Evolutionary conservation across 2,888 invertebrate species (phyloP), one percentile per base, ranked within the genome.

Genomic region (Troilus luridus): DNA sequence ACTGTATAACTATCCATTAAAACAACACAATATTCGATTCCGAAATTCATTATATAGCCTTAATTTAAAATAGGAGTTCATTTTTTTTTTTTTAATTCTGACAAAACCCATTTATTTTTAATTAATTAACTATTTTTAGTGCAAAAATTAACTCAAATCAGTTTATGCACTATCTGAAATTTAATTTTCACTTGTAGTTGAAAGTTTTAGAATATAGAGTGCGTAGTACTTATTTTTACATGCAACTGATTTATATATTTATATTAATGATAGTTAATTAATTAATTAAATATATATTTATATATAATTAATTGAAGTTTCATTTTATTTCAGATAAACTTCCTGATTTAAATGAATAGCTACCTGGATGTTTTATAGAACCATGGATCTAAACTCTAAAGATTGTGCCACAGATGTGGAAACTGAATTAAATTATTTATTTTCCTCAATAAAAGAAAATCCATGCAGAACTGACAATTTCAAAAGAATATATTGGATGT

Each of bases 401-500:
- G 54, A n/a, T 56, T n/a, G 56, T n/a, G n/a, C 56, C 0, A 56
- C n/a, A n/a, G 85, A 85, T n/a, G n/a, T 58, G 56, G 85, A 85
- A 85, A 85, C n/a, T 85, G 54, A 56, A 85, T 11, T 85, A 56
- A 56, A 56, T n/a, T 11, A 85, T 85, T 54, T 58, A 85, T 85
- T 85, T 56, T 85, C 85, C n/a, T 85, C 85, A 56, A 56, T 85
- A n/a, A 56, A 5, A 3, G 72, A 41, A 77, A 77, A 77, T 8
- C 72, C 72, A 77, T 17, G 17, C 8, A 41, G 41, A 19, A 77
- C 72, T 41, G 27, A 77, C 17, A 77, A 77, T 41, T 77, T 77
- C 17, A 77, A 77, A 56, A 85, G 56, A 85, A 85, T 85, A n/a
- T 41, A 85, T 54, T 85, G 85, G 85, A 85, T 58, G 27, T 58